Conservation (phyloP, 1,140 invertebrate genomes). For the Atopsyche davidsoni region DNA sequence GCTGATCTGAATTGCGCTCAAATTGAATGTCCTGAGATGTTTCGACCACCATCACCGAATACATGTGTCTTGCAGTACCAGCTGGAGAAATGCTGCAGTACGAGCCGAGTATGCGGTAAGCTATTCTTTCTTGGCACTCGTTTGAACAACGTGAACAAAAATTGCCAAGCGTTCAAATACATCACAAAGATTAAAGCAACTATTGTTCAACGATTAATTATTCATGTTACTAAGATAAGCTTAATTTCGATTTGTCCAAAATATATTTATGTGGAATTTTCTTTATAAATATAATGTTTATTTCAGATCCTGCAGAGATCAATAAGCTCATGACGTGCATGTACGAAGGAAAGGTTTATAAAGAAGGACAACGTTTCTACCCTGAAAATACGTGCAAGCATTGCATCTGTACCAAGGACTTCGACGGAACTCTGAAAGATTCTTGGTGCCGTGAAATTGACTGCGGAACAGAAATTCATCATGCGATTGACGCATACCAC, state of each 20-base stretch:
- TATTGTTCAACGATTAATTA: no score
- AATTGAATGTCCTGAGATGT: conserved; percentile 27
- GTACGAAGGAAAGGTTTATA: conserved; percentile 42
- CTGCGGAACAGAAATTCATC: conserved; percentile 45
- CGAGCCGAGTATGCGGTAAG: conserved; percentile 27
- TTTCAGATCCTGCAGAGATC: conserved; percentile 33
- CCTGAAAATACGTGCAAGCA: conserved; percentile 40
- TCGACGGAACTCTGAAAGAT: conserved; percentile 36
- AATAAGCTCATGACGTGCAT: conserved; percentile 41
- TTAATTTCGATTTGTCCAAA: no score
- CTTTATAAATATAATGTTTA: no score
- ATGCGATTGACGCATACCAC: conserved; percentile 37
- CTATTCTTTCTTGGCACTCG: no score
- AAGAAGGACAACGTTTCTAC: conserved; percentile 44
- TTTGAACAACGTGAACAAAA: no score
- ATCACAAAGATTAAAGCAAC: no score
- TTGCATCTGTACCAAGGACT: conserved; percentile 43
- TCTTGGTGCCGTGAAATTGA: conserved; percentile 42
- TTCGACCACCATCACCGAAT: conserved; percentile 3
- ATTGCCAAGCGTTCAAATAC: no score
- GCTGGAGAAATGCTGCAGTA: conserved; percentile 22
- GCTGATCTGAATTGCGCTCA: no score
- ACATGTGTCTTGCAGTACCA: conserved; percentile 24
- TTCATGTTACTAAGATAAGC: no score
- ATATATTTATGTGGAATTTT: no score